Percentiles rank a stretch among this genome's conserved stretches.
These are phyloP conservation scores for Cataglyphis altisquamis DNA, from an alignment of 2,888 invertebrate genomes.

Conservation along the genomic window DNA sequence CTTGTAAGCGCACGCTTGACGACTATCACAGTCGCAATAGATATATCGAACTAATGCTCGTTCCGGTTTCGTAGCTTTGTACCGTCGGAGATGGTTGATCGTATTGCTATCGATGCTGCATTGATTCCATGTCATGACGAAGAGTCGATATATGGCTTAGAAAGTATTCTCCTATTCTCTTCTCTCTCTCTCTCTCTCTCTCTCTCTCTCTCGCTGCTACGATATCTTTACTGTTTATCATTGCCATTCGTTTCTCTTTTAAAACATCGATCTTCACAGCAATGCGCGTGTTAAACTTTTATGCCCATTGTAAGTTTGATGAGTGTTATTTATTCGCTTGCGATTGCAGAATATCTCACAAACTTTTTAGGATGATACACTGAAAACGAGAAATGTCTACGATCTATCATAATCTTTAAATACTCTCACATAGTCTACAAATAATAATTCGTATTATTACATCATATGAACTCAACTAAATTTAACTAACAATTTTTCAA, in stretches of 20 bases:
- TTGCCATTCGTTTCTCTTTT: not conserved
- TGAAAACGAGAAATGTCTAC: not conserved
- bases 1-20: conserved; percentile 16
- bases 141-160: not conserved
- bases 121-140: conserved; percentile 22
- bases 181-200: too few relatives aligned
- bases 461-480: not conserved
- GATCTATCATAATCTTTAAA: not conserved
- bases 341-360: conserved; percentile 8
- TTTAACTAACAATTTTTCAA: not conserved
- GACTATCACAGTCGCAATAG: conserved; percentile 14
- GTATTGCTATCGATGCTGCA: conserved; percentile 32
- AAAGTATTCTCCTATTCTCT: conserved; percentile 4
- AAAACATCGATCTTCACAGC: not conserved
- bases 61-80: conserved; percentile 30
- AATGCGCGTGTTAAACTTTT: conserved; percentile 4
- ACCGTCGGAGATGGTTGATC: conserved; percentile 27
- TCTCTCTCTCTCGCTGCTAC: not conserved
- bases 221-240: conserved; percentile 11
- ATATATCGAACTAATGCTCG: conserved; percentile 45
- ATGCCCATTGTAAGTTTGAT: conserved; percentile 4
- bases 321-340: conserved; percentile 20
- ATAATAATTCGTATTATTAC: not conserved
- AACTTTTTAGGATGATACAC: conserved; percentile 12
- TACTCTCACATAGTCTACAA: not conserved